phyloP scores from a whole-genome alignment of 30 jellyfish, hydroid and myxozoan genomes.

The Cassiopea xamachana region DNA sequence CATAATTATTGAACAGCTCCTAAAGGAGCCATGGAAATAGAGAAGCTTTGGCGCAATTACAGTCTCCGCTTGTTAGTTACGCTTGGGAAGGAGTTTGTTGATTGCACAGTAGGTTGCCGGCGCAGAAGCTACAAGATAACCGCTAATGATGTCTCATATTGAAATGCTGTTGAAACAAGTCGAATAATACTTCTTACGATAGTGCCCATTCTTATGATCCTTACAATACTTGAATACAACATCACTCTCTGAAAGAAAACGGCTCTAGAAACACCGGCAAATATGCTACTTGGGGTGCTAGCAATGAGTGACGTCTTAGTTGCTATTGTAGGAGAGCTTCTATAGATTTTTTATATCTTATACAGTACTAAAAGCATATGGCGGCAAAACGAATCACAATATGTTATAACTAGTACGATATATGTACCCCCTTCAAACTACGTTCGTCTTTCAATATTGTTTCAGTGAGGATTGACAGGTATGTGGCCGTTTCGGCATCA shows the following conservation, averaged over 20 bases:
- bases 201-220: background rate
- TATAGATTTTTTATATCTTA: background rate
- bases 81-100: too few relatives aligned
- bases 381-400: background rate
- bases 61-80: too few relatives aligned
- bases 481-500: background rate
- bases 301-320: background rate
- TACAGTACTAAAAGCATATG: background rate
- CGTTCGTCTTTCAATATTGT: background rate
- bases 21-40: too few relatives aligned
- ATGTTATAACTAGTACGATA: too few relatives aligned
- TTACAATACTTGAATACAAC: background rate
- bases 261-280: background rate
- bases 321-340: background rate
- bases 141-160: background rate
- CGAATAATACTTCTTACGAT: background rate
- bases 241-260: background rate
- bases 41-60: too few relatives aligned
- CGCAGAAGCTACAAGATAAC: too few relatives aligned
- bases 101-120: too few relatives aligned
- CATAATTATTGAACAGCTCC: too few relatives aligned
- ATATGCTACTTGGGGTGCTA: background rate
- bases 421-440: background rate
- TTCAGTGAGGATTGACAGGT: background rate
- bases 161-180: background rate